Base-by-base conservation (phyloP, 2,888 invertebrate genomes). In the Galeopsomyia nigrocyanea region DNA sequence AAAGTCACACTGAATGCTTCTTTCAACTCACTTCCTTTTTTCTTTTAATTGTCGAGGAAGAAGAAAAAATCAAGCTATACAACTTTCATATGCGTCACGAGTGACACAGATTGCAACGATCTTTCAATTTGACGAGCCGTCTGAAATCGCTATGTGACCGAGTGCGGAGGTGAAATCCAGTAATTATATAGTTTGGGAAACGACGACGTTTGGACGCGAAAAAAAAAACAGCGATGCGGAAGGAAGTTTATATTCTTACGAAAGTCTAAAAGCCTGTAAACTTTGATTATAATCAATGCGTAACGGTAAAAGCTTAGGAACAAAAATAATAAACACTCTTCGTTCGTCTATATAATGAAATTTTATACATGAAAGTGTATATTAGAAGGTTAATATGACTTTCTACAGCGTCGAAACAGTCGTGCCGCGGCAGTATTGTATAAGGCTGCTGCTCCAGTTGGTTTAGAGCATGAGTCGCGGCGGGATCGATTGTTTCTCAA, bases 401-500 rank as follows among this genome's bases (percentile, higher is more conserved):
- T 65, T 65, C 65, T 65, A 65, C 49, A 65, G 22, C 26, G 16
- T 57, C 10, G 6, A 39, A 58, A 17, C 17, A 6, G 31, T 39
- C 14, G 31, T 22, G 16, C 16, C 13, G 2, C 3, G 53, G 53
- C 22, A 47, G 13, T 31, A 16, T 57, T n/a, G 19, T 17, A 49
- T 22, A 56, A 57, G 16, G 49, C 26, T 17, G 31, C 31, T 3
- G 31, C 7, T 49, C 10, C 16, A 19, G 10, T 5, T 19, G 19
- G 47, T 19, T 22, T n/a, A 50, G 21, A 17, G 3, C 13, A 3
- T 26, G 7, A 57, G 64, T 66, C 63, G 50, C 51, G 51, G 57
- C 46, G 46, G 53, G 58, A 65, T 70, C 53, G 65, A 70, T 65
- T 70, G 16, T 31, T 50, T 16, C 64, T 70, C n/a, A n/a, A n/a